A percentile compares a stretch with the other conserved stretches of the same genome.
Evolutionary conservation across 2,113 vertebrate species (phyloP).

Genomic region (Apus apus): DNA sequence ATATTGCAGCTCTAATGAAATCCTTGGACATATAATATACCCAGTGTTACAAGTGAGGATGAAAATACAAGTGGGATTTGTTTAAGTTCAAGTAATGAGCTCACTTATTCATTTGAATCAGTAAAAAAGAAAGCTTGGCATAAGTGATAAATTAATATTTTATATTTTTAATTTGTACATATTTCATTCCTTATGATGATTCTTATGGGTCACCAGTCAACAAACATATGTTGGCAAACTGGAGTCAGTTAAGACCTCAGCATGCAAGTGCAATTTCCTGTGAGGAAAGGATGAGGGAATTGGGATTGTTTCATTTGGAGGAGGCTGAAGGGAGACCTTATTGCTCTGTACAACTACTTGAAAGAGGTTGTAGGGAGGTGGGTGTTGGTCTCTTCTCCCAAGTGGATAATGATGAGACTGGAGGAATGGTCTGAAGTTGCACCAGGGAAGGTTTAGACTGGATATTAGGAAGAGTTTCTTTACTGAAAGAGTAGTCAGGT

Average conservation of each 20-base stretch:
- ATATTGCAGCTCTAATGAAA: conserved; percentile 10
- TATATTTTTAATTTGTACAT: not conserved
- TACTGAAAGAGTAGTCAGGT: no score
- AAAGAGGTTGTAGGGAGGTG: no score
- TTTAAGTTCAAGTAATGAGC: conserved; percentile 8
- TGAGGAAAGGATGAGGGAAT: no score
- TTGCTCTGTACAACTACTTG: no score
- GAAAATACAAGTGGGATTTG: not conserved
- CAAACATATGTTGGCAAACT: not conserved
- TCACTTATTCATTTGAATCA: not conserved
- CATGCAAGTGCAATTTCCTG: not conserved
- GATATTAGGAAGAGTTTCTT: no score
- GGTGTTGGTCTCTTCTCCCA: no score
- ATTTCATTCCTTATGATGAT: not conserved
- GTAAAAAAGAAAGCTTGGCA: not conserved
- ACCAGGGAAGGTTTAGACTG: no score
- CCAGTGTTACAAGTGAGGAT: not conserved
- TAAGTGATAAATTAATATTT: not conserved
- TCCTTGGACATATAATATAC: not conserved
- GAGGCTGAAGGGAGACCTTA: no score
- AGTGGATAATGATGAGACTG: no score
- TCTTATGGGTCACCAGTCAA: not conserved
- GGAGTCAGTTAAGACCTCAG: not conserved
- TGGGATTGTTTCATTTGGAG: no score
- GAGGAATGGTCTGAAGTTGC: no score